These are phyloP conservation scores for Amblyraja radiata DNA, from an alignment of 2,797 vertebrate genomes.

Conservation along the genomic window DNA sequence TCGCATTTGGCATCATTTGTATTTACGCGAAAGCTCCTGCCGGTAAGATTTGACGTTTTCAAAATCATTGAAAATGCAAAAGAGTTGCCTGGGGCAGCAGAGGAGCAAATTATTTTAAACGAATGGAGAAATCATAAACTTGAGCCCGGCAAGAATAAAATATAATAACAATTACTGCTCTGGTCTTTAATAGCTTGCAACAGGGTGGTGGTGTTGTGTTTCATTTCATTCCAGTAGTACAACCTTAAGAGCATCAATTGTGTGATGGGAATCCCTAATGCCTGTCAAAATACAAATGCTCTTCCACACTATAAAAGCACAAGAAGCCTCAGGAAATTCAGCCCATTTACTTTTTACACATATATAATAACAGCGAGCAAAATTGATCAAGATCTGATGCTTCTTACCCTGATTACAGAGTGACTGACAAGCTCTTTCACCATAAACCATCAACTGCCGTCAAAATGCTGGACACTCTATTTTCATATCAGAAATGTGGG, in stretches of 20 bases:
- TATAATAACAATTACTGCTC: background rate
- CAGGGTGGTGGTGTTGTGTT: background rate
- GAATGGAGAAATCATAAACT: background rate
- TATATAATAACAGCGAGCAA: background rate
- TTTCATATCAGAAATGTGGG: background rate
- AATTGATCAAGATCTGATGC: background rate
- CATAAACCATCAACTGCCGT: background rate
- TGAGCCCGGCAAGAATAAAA: background rate
- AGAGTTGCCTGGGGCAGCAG: background rate
- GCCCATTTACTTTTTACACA: background rate
- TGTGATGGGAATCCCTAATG: background rate
- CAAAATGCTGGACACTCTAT: background rate
- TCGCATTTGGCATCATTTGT: constrained; percentile 53
- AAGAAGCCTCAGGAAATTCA: background rate
- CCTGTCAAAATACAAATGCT: background rate
- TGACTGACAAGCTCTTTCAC: background rate
- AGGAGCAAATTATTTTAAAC: background rate
- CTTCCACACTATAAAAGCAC: background rate
- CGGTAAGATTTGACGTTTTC: constrained; percentile 60
- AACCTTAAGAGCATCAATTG: background rate
- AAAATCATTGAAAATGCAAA: constrained; percentile 44
- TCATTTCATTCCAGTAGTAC: too few species aligned
- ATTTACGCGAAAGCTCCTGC: constrained; percentile 62
- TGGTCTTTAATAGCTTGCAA: too few species aligned
- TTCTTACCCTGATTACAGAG: background rate